Base-by-base conservation (phyloP, 2,797 vertebrate species). In the Eospalax fontanierii region DNA sequence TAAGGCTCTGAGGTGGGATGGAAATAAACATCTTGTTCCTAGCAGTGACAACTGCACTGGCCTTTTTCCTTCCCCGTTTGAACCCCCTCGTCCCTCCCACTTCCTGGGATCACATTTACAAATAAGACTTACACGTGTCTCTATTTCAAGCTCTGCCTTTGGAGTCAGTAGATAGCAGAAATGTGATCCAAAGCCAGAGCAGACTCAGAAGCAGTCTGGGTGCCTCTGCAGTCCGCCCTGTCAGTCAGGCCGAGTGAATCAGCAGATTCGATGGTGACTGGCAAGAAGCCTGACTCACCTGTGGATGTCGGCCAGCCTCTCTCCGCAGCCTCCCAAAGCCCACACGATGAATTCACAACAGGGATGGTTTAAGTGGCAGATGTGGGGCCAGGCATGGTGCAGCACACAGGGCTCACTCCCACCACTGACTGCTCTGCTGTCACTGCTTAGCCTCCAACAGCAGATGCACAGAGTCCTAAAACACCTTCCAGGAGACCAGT, bases 41-140 rank as follows among this genome's bases (percentile, higher is more conserved):
- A 38, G 18, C 19, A 26, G n/a, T 38, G 40, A 38, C 46, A 0
- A 0, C 14, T 12, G 12, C 4, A 0, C 26, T 1, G 9, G 19
- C 26, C 28, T 79, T 74, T 50, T 14, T 70, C 33, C 54, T 28
- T 65, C 35, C 70, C 54, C 11, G 9, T 61, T 74, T 30, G 83
- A 30, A 71, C 26, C 33, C 6, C 6, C 4, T 43, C 8, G 35
- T 22, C n/a, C 40, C 26, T 73, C 76, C 73, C 15, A 4, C 74
- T 40, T 26, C 43, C 35, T 76, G 59, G 54, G n/a, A 71, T 30
- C 35, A 26, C 33, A 26, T 0, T 21, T 30, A 79, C n/a, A 73
- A 68, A 59, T 3, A 46, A 75, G 35, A 12, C n/a, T 57, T 22
- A 83, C 26, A 11, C 21, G n/a, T 21, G 35, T 54, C 54, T 94